Conservation (phyloP, 2,113 vertebrate genomes). For the Rousettus leschenaultii region DNA sequence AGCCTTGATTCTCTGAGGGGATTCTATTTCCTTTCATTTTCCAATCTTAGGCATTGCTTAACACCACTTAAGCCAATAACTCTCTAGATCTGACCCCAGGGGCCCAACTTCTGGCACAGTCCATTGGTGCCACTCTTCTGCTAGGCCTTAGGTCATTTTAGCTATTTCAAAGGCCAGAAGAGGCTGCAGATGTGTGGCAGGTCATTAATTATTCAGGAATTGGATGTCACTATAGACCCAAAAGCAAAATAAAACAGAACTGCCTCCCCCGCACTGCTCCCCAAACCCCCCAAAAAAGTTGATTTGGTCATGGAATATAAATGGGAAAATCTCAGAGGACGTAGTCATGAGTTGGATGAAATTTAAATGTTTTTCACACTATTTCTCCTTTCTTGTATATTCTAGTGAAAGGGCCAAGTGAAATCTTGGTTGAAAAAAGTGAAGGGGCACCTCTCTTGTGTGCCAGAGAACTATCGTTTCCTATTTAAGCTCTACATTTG, state of each 20-base stretch:
- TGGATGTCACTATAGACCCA: neutral
- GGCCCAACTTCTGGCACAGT: slow-evolving; percentile 20
- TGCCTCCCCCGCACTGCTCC: no score
- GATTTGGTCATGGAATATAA: neutral
- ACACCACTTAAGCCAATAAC: slow-evolving; percentile 68
- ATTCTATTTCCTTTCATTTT: slow-evolving; percentile 69
- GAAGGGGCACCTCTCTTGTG: neutral
- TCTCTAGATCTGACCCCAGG: slow-evolving; percentile 40
- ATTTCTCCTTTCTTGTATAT: neutral
- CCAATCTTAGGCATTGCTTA: slow-evolving; percentile 47
- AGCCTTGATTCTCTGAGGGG: slow-evolving; percentile 33
- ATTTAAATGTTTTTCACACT: neutral
- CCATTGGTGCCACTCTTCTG: neutral
- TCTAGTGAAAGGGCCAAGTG: neutral
- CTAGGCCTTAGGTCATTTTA: neutral
- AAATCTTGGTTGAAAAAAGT: neutral
- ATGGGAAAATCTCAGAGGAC: neutral
- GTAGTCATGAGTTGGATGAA: neutral
- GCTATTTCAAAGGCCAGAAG: slow-evolving; percentile 15
- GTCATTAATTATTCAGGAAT: neutral
- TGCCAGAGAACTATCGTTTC: neutral
- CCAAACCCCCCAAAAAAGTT: neutral
- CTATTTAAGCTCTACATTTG: neutral
- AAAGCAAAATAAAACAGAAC: neutral
- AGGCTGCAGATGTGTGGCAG: neutral